Evolutionary conservation across 2,113 vertebrate genomes (phyloP), one percentile per base, ranked within the genome.

Genomic region (Tor tambroides): DNA sequence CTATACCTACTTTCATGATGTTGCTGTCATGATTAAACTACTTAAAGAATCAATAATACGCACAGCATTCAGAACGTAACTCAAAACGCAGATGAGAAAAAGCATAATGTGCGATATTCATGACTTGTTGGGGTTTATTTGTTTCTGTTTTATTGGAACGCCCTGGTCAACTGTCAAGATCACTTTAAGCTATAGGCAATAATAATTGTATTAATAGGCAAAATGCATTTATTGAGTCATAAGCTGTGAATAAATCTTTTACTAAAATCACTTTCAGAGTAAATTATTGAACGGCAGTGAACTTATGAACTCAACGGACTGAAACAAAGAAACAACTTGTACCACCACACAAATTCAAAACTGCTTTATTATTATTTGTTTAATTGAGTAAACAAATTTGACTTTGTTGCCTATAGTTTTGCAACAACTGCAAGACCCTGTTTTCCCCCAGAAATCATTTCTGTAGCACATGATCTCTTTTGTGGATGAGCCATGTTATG

Each of bases 141-240:
- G 28, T 83, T 26, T 83, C 26, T 51, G 19, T 21, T 83, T 83
- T 69, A 83, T 69, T 30, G 63, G 80, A 83, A 83, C 6, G 63
- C 80, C 80, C 80, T 51, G 80, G 61, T 83, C 80, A 83, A 32
- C 80, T 83, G 80, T 83, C 80, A 51, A 67, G 43, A 83, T 83
- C 19, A 69, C 80, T 69, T 83, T 69, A 67, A 51, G 63, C 61
- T 51, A n/a, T n/a, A 69, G 63, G 41, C 41, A 69, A 83, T 83
- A 83, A 51, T 69, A 83, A 69, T 65, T 69, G 63, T 83, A 83
- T 83, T 83, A 83, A 71, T 83, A 83, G 63, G 63, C 63, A 83
- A 67, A 17, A 32, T 83, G 80, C 80, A 71, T 35, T 51, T 83
- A 83, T 69, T 69, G 63, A 67, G 63, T 83, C 54, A 80, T 56